phyloP scores from a whole-genome alignment of 2,888 invertebrate genomes.

The Drosophila atroscutellata region DNA sequence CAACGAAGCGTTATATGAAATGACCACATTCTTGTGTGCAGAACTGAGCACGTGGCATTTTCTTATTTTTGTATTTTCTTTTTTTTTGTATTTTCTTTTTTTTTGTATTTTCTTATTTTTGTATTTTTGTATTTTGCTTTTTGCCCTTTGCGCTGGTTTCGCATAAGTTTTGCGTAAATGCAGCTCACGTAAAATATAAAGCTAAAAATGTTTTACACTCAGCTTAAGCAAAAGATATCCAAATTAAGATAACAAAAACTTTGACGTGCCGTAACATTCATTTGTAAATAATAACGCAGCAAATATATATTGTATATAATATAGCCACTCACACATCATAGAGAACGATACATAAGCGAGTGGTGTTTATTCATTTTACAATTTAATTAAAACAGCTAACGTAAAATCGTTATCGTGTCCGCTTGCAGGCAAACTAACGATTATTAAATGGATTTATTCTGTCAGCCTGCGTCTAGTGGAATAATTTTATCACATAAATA shows the following conservation, averaged over 20 bases:
- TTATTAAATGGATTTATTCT: constrained; percentile 48
- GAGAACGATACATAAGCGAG: background rate
- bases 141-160: background rate
- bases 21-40: constrained; percentile 7
- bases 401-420: constrained; percentile 3
- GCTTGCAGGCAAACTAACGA: constrained; percentile 6
- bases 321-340: background rate
- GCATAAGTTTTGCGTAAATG: background rate
- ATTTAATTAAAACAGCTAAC: constrained; percentile 1
- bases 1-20: background rate
- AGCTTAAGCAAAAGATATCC: background rate
- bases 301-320: background rate
- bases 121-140: background rate
- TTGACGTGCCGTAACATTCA: background rate
- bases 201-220: background rate
- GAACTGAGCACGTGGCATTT: constrained; percentile 3
- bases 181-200: constrained; percentile 2
- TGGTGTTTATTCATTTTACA: background rate
- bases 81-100: background rate
- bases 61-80: background rate
- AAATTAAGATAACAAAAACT: background rate
- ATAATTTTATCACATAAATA: constrained; percentile 59
- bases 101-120: background rate
- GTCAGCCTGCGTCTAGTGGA: constrained; percentile 43
- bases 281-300: background rate